Percentiles rank a stretch among this genome's conserved stretches.
Conservation (phyloP, 2,797 vertebrate species). For the Coreius guichenoti region DNA sequence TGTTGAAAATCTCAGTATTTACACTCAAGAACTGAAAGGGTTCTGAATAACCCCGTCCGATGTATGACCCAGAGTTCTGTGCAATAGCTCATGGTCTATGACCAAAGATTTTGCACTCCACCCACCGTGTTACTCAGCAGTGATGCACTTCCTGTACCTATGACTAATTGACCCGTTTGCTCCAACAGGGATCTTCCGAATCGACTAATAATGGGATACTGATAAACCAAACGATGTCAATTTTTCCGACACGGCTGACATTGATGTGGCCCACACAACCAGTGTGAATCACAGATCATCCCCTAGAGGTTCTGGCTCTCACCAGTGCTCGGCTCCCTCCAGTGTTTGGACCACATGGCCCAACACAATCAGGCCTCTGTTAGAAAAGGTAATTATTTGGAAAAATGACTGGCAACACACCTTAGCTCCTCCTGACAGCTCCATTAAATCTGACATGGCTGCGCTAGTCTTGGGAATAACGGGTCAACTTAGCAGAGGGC, state of each 20-base stretch:
- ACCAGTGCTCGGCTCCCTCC: conserved; percentile 16
- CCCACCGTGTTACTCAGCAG: conserved; percentile 49
- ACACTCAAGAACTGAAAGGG: not conserved
- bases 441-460: conserved; percentile 72
- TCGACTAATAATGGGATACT: not conserved
- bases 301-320: conserved; percentile 13
- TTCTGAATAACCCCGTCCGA: not conserved
- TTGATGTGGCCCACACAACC: conserved; percentile 7
- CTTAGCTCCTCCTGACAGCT: conserved; percentile 70
- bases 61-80: not conserved
- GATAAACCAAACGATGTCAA: not conserved
- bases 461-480: conserved; percentile 61
- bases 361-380: conserved; percentile 73
- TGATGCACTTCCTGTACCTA: conserved; percentile 56
- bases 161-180: conserved; percentile 23
- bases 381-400: conserved; percentile 72
- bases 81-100: not conserved
- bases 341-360: conserved; percentile 49
- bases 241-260: conserved; percentile 1
- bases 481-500: conserved; percentile 32
- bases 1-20: not conserved
- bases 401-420: conserved; percentile 70
- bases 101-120: not conserved
- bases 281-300: conserved; percentile 26
- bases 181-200: not conserved